Conservation (phyloP, 1,140 invertebrate species). For the Epicauta chinensis region DNA sequence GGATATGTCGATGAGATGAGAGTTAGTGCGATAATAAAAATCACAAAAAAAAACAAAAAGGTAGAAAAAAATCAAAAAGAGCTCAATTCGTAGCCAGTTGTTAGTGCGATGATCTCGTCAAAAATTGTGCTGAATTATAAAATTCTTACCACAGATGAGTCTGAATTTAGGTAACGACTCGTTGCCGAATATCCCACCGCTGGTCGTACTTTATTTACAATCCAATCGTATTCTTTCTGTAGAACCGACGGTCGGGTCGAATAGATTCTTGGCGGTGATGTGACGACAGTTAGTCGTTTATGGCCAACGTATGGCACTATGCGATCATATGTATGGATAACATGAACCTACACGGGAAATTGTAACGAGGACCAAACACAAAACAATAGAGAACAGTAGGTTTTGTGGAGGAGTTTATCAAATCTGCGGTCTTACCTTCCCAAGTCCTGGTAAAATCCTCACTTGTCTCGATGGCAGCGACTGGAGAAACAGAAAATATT, state of each 20-base stretch:
- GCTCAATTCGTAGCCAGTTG: background rate
- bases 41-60: background rate
- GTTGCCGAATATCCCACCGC: constrained; percentile 55
- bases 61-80: background rate
- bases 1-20: too few relatives aligned
- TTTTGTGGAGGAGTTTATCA: too few relatives aligned
- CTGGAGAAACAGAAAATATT: constrained; percentile 32
- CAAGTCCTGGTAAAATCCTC: constrained; percentile 39
- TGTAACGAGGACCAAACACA: too few relatives aligned
- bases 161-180: constrained; percentile 70
- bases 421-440: constrained; percentile 35
- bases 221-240: constrained; percentile 64
- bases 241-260: constrained; percentile 62
- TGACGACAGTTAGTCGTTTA: constrained; percentile 58
- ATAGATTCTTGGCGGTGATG: constrained; percentile 52
- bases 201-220: constrained; percentile 57
- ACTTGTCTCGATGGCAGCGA: constrained; percentile 38
- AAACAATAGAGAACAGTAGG: too few relatives aligned
- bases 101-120: background rate
- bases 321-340: constrained; percentile 40
- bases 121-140: background rate
- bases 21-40: too few relatives aligned
- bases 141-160: constrained; percentile 57
- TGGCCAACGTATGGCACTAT: constrained; percentile 55
- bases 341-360: constrained; percentile 34